Conservation (phyloP, 1,140 invertebrate species). For the Drosophila pseudoobscura region DNA sequence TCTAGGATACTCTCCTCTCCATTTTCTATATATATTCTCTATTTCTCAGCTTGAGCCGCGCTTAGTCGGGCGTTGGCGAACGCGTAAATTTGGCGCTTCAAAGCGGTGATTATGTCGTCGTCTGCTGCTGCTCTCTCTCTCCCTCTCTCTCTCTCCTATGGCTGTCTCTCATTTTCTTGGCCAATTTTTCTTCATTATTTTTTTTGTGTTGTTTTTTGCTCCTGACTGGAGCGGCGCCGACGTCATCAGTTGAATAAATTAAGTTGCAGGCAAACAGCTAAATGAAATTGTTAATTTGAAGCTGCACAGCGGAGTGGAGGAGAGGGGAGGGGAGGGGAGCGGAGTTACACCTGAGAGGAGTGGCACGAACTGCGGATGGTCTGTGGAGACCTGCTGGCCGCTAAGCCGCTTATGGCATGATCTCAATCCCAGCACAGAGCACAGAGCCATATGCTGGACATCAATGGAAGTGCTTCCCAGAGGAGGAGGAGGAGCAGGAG, state of each 20-base stretch:
- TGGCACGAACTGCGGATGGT: conserved; percentile 17
- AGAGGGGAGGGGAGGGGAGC: no score
- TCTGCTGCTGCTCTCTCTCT: conserved; percentile 6
- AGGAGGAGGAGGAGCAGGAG: background rate
- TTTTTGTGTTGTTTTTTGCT: background rate
- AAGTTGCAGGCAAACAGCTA: conserved; percentile 62
- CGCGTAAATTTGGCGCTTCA: conserved; percentile 67
- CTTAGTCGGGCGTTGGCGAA: conserved; percentile 51
- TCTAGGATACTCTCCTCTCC: background rate
- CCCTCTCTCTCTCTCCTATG: background rate
- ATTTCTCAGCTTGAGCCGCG: conserved; percentile 54
- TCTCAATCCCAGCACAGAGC: conserved; percentile 44
- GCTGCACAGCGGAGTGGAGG: conserved; percentile 36
- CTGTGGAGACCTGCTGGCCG: conserved; percentile 38
- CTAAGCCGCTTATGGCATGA: conserved; percentile 74
- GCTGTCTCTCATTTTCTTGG: conserved; percentile 34
- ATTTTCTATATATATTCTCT: background rate
- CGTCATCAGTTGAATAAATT: conserved; percentile 69
- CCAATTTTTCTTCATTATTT: conserved; percentile 36
- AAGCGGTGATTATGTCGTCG: conserved; percentile 74
- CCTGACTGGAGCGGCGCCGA: conserved; percentile 30
- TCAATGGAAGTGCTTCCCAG: conserved; percentile 22
- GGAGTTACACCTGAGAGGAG: conserved; percentile 13
- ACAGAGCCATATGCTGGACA: conserved; percentile 36
- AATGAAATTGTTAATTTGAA: conserved; percentile 77